phyloP scores from a whole-genome alignment of 2,113 vertebrate genomes.

The Ictalurus furcatus region DNA sequence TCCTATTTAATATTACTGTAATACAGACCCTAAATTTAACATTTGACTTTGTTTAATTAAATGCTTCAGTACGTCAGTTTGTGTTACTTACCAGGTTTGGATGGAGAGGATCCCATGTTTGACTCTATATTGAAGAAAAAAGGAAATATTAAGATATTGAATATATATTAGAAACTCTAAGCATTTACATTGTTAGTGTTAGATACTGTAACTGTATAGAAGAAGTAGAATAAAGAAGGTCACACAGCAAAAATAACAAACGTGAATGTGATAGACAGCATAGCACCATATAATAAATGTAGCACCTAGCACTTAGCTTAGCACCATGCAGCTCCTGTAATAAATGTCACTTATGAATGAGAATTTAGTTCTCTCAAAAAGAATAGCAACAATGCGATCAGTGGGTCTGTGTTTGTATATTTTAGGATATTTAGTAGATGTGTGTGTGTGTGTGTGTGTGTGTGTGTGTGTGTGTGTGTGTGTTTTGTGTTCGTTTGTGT shows the following conservation, averaged over 20 bases:
- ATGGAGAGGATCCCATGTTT: neutral
- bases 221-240: neutral
- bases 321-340: too few relatives aligned
- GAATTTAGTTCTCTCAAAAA: neutral
- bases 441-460: neutral
- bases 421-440: neutral
- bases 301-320: too few relatives aligned
- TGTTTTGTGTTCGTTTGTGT: too few relatives aligned
- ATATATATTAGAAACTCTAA: too few relatives aligned
- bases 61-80: neutral
- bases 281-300: too few relatives aligned
- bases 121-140: neutral
- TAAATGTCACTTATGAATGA: too few relatives aligned
- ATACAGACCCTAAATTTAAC: too few relatives aligned
- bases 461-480: too few relatives aligned
- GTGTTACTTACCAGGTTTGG: constrained; percentile 5
- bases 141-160: too few relatives aligned
- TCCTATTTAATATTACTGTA: neutral
- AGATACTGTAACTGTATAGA: neutral
- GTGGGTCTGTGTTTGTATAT: neutral
- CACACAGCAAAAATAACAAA: too few relatives aligned
- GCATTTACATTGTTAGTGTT: neutral
- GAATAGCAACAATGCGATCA: neutral
- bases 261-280: too few relatives aligned
- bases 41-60: neutral